These are phyloP conservation scores for Campylomormyrus numenius DNA, from an alignment of 2,113 vertebrate genomes.

Conservation along the genomic window DNA sequence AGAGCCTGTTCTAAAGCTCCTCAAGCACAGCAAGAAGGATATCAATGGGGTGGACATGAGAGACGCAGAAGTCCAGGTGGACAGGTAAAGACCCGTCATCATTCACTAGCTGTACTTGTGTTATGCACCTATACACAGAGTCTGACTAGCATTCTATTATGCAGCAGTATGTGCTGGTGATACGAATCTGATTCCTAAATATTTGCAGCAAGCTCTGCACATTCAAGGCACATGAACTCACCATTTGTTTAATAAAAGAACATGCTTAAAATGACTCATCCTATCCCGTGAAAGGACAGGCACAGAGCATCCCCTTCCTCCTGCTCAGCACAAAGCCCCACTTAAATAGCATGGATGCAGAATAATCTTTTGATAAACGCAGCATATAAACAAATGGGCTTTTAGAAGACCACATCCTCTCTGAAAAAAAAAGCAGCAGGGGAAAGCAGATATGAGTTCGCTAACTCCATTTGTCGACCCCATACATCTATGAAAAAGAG, in stretches of 20 bases:
- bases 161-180: conserved; percentile 33
- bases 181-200: conserved; percentile 42
- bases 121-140: not conserved
- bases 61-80: conserved; percentile 83
- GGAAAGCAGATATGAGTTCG: not conserved
- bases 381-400: conserved; percentile 14
- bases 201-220: conserved; percentile 21
- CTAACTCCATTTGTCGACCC: conserved; percentile 17
- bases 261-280: conserved; percentile 37
- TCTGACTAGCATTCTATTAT: conserved; percentile 37
- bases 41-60: conserved; percentile 62
- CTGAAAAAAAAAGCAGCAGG: conserved; percentile 15
- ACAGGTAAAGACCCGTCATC: conserved; percentile 68
- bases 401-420: conserved; percentile 13
- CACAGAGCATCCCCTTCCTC: not conserved
- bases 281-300: conserved; percentile 28
- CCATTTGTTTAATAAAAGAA: conserved; percentile 23
- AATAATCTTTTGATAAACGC: conserved; percentile 21
- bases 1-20: conserved; percentile 79
- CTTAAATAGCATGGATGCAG: conserved; percentile 7
- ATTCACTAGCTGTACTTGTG: not conserved
- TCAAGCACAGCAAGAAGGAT: conserved; percentile 67
- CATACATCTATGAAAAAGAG: not conserved
- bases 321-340: not conserved
- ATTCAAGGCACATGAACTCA: not conserved